Evolutionary conservation across 2,113 vertebrate genomes (phyloP).

Genomic region (Pterocles gutturalis): DNA sequence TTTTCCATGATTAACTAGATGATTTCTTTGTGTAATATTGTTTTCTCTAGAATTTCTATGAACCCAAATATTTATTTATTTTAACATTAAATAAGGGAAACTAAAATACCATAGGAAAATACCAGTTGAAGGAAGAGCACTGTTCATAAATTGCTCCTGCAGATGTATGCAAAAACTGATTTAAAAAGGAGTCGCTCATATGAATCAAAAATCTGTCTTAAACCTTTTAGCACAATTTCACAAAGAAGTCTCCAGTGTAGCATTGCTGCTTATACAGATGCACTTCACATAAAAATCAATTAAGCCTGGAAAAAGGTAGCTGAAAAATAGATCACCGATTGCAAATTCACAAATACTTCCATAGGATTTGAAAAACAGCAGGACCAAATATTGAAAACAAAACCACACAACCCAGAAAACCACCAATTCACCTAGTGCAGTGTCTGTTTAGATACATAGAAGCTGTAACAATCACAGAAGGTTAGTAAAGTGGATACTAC

Average conservation of each 20-base stretch:
- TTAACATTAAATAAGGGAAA: slow-evolving; percentile 33
- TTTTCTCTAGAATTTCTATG: slow-evolving; percentile 14
- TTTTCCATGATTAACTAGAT: neutral
- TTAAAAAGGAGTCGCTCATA: neutral
- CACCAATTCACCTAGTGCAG: too few relatives aligned
- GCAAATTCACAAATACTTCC: neutral
- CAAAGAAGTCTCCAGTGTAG: neutral
- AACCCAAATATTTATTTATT: slow-evolving; percentile 51
- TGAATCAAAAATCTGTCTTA: neutral
- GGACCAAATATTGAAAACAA: neutral
- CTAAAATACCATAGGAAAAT: slow-evolving; percentile 34
- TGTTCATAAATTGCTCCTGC: neutral
- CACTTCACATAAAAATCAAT: neutral
- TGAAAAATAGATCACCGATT: neutral
- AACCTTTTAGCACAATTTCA: neutral
- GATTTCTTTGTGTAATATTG: neutral
- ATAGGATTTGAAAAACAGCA: neutral
- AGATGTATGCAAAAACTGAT: slow-evolving; percentile 7
- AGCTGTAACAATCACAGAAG: neutral
- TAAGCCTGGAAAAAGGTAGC: neutral
- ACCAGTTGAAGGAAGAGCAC: neutral
- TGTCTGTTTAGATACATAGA: neutral
- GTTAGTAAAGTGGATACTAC: neutral
- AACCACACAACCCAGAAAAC: neutral
- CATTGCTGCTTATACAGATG: neutral